These are phyloP conservation scores for Girardinichthys multiradiatus DNA, from an alignment of 2,113 vertebrate species.

Conservation along the genomic window DNA sequence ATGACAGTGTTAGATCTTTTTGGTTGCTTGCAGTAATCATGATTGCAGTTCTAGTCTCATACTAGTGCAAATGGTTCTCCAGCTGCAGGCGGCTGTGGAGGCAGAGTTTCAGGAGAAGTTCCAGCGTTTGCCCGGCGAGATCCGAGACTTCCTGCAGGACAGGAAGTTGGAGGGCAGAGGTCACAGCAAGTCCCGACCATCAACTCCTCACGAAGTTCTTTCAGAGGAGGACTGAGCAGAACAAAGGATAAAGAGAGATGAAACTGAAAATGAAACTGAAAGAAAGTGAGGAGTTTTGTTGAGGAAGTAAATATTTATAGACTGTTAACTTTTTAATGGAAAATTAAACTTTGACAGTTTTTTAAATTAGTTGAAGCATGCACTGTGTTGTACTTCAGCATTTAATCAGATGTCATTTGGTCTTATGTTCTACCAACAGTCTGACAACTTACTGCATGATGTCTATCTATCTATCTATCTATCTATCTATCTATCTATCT, in stretches of 20 bases:
- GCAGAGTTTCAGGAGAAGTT: slow-evolving; percentile 96
- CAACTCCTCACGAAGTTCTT: slow-evolving; percentile 65
- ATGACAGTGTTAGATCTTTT: too few relatives aligned
- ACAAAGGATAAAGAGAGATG: not conserved
- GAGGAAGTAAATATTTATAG: slow-evolving; percentile 11
- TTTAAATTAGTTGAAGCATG: slow-evolving; percentile 53
- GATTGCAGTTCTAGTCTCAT: too few relatives aligned
- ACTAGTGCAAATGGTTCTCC: slow-evolving; percentile 16
- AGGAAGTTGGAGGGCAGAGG: slow-evolving; percentile 67
- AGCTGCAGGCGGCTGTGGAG: slow-evolving; percentile 91
- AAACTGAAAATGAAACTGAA: not conserved
- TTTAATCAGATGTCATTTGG: slow-evolving; percentile 21
- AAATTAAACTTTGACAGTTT: slow-evolving; percentile 28
- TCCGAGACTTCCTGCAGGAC: slow-evolving; percentile 92
- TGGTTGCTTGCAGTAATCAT: too few relatives aligned
- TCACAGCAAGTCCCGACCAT: slow-evolving; percentile 63
- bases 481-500: slow-evolving; percentile 42
- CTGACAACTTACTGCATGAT: slow-evolving; percentile 53
- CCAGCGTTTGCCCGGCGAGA: slow-evolving; percentile 91
- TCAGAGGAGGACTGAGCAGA: slow-evolving; percentile 67
- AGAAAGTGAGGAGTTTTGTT: not conserved
- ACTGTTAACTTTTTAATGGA: slow-evolving; percentile 63
- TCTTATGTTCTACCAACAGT: slow-evolving; percentile 19
- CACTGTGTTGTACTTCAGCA: slow-evolving; percentile 39
- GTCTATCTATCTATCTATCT: slow-evolving; percentile 33